phyloP scores from a whole-genome alignment of 2,113 vertebrate species.

The Cervus canadensis region DNA sequence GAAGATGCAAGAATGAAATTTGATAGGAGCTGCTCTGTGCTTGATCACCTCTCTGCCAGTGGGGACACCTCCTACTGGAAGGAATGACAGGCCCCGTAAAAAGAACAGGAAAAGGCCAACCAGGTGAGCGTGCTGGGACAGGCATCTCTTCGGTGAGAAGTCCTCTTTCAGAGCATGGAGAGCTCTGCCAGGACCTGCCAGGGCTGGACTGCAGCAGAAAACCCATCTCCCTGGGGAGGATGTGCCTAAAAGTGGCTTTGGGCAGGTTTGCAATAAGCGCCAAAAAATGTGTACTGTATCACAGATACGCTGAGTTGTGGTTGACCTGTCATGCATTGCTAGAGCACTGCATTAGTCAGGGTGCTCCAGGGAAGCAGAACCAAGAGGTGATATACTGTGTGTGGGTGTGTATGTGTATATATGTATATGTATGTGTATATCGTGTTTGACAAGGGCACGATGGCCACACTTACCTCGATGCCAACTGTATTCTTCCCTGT shows the following conservation, averaged over 20 bases:
- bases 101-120: background rate
- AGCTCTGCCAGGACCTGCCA: background rate
- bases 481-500: background rate
- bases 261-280: background rate
- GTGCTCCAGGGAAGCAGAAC: background rate
- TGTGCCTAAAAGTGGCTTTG: background rate
- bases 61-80: background rate
- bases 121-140: background rate
- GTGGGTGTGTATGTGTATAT: too few species aligned
- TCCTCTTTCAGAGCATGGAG: background rate
- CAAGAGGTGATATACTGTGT: background rate
- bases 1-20: background rate
- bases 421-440: background rate
- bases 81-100: background rate
- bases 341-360: background rate
- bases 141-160: background rate
- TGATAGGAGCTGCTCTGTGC: background rate
- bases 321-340: background rate
- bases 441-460: background rate
- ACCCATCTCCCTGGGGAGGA: background rate
- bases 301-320: background rate
- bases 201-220: background rate
- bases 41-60: background rate
- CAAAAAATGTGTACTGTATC: background rate
- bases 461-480: background rate